Evolutionary conservation across 2,888 invertebrate genomes (phyloP).

Genomic region (Pyrgus malvae): DNA sequence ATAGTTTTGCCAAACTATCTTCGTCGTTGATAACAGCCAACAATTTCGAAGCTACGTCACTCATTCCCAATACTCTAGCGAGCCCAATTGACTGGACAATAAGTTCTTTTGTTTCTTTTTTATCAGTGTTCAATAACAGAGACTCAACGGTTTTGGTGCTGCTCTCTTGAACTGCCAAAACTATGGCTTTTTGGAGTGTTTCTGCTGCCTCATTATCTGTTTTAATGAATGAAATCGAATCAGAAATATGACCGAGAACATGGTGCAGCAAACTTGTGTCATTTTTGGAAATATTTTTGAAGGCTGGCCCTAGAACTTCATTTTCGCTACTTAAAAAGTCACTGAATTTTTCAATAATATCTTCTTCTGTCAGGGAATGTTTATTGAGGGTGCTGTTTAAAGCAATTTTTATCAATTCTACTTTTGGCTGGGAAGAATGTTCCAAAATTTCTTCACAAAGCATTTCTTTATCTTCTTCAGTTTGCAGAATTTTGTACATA

Average conservation of each 20-base stretch:
- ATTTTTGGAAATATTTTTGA: constrained; percentile 84
- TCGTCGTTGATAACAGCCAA: constrained; percentile 78
- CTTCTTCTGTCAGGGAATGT: constrained; percentile 76
- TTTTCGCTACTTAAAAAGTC: constrained; percentile 84
- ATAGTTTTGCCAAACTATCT: constrained; percentile 78
- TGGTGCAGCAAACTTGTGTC: constrained; percentile 83
- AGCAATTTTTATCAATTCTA: constrained; percentile 83
- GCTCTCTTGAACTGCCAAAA: constrained; percentile 83
- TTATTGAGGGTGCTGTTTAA: constrained; percentile 68
- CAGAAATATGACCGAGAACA: constrained; percentile 83
- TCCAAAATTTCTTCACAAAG: constrained; percentile 75
- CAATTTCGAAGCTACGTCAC: constrained; percentile 82
- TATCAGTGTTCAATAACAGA: constrained; percentile 74
- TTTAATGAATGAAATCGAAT: constrained; percentile 81
- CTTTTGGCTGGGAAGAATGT: constrained; percentile 80
- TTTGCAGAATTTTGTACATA: constrained; percentile 75
- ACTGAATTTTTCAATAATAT: constrained; percentile 83
- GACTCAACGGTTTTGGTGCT: constrained; percentile 82
- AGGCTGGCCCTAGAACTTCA: constrained; percentile 83
- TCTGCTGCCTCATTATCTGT: constrained; percentile 85
- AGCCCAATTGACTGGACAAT: constrained; percentile 85
- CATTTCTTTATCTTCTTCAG: constrained; percentile 73
- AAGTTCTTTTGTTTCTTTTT: constrained; percentile 66
- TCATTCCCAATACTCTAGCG: constrained; percentile 86
- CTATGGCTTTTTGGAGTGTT: constrained; percentile 85